Percentiles rank a stretch among this genome's conserved stretches.
Conservation (phyloP, 37 sponge, comb jelly and placozoan species). For the Petrosia ficiformis region DNA sequence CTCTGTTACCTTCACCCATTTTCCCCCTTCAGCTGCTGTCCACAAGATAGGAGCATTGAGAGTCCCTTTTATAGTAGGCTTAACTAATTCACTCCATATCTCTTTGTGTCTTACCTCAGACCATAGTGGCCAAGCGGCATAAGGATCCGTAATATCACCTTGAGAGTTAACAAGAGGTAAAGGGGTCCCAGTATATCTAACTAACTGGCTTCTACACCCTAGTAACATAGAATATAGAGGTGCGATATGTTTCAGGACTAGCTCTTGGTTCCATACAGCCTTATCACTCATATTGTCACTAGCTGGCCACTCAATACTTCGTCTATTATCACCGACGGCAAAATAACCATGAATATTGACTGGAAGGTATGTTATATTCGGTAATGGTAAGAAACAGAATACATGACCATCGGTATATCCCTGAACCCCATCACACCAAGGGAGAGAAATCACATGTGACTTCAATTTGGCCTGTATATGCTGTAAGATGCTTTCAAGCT, state of each 20-base stretch:
- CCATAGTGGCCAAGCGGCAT: conserved; percentile 46
- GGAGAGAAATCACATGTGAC: not conserved
- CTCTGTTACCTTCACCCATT: conserved; percentile 29
- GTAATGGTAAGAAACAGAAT: conserved; percentile 86
- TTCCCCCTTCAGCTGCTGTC: conserved; percentile 51
- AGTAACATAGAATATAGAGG: conserved; percentile 51
- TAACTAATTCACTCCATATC: conserved; percentile 45
- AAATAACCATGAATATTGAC: conserved; percentile 85
- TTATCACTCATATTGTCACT: conserved; percentile 59
- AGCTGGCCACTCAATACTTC: conserved; percentile 78
- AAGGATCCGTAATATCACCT: conserved; percentile 37
- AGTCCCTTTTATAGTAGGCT: conserved; percentile 1
- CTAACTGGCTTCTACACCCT: conserved; percentile 15
- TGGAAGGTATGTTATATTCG: conserved; percentile 51
- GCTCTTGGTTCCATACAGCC: conserved; percentile 67
- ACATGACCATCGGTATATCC: conserved; percentile 39
- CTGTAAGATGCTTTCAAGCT: too few relatives aligned
- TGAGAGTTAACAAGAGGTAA: not conserved
- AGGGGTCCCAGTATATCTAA: conserved; percentile 17
- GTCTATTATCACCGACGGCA: conserved; percentile 59
- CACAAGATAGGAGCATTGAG: conserved; percentile 12
- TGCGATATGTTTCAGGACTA: conserved; percentile 30
- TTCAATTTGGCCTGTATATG: not conserved
- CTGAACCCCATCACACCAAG: not conserved
- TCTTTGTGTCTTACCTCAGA: conserved; percentile 8